Evolutionary conservation across 2,113 vertebrate genomes (phyloP), one percentile per base, ranked within the genome.

Genomic region (Lepus europaeus): DNA sequence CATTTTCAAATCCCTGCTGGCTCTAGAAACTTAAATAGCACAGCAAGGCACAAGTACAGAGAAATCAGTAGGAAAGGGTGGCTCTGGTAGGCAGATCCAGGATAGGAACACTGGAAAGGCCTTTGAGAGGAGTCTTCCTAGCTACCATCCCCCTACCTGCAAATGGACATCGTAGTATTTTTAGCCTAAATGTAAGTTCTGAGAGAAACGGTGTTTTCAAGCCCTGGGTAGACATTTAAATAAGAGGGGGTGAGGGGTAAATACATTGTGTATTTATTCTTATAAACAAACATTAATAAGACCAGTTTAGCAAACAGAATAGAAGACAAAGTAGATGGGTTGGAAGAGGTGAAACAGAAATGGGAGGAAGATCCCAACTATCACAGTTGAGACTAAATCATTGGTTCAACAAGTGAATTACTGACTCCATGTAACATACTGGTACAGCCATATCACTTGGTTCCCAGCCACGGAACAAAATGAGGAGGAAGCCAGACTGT

Each of bases 1-100:
- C 87, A 89, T 95, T 89, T 96, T 94, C 61, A 93, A 96, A 93
- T 97, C 95, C 88, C 94, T 87, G 53, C 66, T 96, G 94, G 76
- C 72, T 89, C 59, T 89, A 63, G 94, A 90, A 94, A 94, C 93
- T 88, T 79, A 96, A 95, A 92, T 81, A 97, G 93, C 39, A 82
- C 29, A 93, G 73, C 27, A 61, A 66, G 25, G 49, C 69, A n/a
- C 25, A 10, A 45, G 66, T 19, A 56, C 27, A 72, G 68, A 45
- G 16, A n/a, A 22, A 36, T 78, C 78, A 86, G 59, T 53, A 20
- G 66, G 51, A 79, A 95, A 88, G 22, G 14, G 49, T 87, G 64
- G 31, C 31, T 70, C 5, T n/a, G 10, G 13, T 10, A 11, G 20
- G 36, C 74, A 87, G 68, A 84, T 31, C 66, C 70, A 86, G 39